Percentiles rank a stretch among this genome's conserved stretches.
phyloP scores from a whole-genome alignment of 2,888 invertebrate genomes.

The Lycia hirtaria region DNA sequence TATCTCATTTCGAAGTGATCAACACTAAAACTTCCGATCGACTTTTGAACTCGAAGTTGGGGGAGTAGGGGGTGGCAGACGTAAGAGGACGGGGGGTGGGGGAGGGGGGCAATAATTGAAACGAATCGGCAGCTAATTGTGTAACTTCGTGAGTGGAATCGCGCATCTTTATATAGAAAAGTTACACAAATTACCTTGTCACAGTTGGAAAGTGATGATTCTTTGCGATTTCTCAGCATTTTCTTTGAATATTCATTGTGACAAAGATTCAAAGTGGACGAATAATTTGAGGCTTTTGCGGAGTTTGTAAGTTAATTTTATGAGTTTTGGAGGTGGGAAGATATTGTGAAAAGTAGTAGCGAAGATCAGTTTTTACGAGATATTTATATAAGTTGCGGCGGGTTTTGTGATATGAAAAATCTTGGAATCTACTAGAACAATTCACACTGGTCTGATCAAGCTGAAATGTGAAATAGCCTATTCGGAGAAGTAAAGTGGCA shows the following conservation, averaged over 20 bases:
- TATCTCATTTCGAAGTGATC: constrained; percentile 14
- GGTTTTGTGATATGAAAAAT: no score
- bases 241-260: background rate
- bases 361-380: background rate
- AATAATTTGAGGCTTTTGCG: background rate
- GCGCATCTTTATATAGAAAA: constrained; percentile 5
- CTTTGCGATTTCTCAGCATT: background rate
- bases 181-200: background rate
- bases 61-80: background rate
- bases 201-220: background rate
- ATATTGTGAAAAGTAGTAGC: background rate
- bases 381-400: no score
- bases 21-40: constrained; percentile 8
- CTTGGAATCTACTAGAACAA: no score
- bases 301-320: background rate
- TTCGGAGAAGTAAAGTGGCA: no score
- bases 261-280: background rate
- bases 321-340: background rate
- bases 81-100: background rate
- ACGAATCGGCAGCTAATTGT: constrained; percentile 34
- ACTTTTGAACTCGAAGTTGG: constrained; percentile 1
- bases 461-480: no score
- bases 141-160: constrained; percentile 25
- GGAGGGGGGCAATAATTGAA: constrained; percentile 24
- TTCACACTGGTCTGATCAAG: no score